Conservation (phyloP, 2,113 vertebrate genomes). For the Pimephales promelas region DNA sequence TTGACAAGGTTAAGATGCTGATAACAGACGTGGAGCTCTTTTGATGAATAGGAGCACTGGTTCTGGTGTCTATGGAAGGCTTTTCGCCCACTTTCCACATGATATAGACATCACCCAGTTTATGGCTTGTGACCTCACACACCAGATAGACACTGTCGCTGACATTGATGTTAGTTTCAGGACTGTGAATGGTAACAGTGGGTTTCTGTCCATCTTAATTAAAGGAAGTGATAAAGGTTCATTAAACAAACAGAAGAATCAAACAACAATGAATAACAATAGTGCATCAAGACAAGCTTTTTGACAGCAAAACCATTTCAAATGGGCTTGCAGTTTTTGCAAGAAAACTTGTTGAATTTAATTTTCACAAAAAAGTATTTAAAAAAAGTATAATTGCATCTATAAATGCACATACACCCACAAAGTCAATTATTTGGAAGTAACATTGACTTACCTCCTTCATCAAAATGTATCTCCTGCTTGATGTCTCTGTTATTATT, state of each 20-base stretch:
- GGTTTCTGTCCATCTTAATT: background rate
- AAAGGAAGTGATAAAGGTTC: background rate
- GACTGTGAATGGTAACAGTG: background rate
- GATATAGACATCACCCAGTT: conserved; percentile 30
- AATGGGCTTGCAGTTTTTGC: no score
- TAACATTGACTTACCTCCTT: background rate
- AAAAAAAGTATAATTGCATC: background rate
- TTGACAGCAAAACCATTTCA: background rate
- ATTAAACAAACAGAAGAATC: background rate
- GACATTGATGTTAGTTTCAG: background rate
- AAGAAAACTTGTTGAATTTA: no score
- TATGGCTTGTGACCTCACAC: conserved; percentile 36
- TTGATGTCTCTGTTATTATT: background rate
- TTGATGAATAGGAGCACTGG: background rate
- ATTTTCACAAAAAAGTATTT: no score
- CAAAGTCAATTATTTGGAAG: background rate
- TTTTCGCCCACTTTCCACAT: background rate
- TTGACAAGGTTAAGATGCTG: conserved; percentile 38
- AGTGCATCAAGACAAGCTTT: background rate
- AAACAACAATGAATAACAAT: background rate
- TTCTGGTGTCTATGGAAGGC: background rate
- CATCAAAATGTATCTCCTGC: background rate
- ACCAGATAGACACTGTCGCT: background rate
- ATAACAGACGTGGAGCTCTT: background rate
- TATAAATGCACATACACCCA: background rate